These are phyloP conservation scores for Embidobia sp. DNA, from an alignment of 2,888 invertebrate species.

Conservation along the genomic window DNA sequence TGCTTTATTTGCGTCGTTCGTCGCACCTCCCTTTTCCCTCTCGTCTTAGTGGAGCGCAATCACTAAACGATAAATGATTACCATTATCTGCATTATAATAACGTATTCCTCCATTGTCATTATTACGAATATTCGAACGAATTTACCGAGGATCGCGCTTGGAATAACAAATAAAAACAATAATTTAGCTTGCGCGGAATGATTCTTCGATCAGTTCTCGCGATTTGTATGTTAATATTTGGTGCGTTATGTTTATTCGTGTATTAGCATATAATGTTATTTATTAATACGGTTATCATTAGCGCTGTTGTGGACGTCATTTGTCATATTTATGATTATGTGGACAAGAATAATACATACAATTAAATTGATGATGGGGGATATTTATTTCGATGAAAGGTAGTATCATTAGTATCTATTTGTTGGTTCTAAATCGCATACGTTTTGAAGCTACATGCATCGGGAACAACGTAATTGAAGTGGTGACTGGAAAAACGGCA, in stretches of 20 bases:
- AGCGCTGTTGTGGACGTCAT: too few relatives aligned
- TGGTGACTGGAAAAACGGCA: conserved; percentile 37
- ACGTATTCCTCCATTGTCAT: conserved; percentile 42
- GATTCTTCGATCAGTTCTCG: too few relatives aligned
- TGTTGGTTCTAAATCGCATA: conserved; percentile 16
- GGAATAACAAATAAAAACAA: too few relatives aligned
- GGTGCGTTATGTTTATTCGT: too few relatives aligned
- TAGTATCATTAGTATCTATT: conserved; percentile 36
- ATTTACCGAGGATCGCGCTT: neutral
- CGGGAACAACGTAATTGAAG: conserved; percentile 22
- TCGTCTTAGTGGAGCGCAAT: conserved; percentile 13
- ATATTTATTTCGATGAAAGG: conserved; percentile 28
- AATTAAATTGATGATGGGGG: conserved; percentile 4
- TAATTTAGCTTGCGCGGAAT: too few relatives aligned
- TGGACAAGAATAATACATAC: too few relatives aligned
- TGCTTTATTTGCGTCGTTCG: conserved; percentile 55
- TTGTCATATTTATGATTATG: too few relatives aligned
- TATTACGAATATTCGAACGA: conserved; percentile 14
- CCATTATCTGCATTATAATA: conserved; percentile 44
- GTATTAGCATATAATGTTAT: too few relatives aligned
- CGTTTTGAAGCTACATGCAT: conserved; percentile 4
- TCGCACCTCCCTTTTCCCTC: conserved; percentile 10
- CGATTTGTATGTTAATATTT: too few relatives aligned
- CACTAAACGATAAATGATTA: conserved; percentile 52
- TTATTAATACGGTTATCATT: too few relatives aligned